phyloP scores from a whole-genome alignment of 1,140 invertebrate species.

The Trichonephila clavata region DNA sequence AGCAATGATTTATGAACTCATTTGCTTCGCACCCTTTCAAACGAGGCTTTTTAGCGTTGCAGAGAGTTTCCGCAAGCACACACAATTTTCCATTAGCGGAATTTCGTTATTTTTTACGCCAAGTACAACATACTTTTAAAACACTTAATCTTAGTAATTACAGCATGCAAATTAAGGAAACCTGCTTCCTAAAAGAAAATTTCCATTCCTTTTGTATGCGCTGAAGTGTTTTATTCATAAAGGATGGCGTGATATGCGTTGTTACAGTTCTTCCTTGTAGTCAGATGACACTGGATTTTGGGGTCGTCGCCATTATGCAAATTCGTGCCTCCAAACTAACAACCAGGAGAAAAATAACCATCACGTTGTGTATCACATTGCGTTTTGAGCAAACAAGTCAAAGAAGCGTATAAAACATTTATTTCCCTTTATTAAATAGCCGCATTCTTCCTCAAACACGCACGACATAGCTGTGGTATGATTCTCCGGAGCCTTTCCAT shows the following conservation, averaged over 20 bases:
- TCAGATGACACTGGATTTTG: background rate
- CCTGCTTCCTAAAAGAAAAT: background rate
- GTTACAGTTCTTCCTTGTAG: background rate
- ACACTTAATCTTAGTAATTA: constrained; percentile 32
- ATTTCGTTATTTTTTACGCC: background rate
- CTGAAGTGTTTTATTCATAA: constrained; percentile 34
- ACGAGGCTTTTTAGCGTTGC: background rate
- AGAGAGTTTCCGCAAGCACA: background rate
- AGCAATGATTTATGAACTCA: background rate
- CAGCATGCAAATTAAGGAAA: constrained; percentile 18
- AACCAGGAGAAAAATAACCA: constrained; percentile 29
- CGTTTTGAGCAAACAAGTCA: constrained; percentile 25
- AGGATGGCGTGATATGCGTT: constrained; percentile 21
- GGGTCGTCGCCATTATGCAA: constrained; percentile 11
- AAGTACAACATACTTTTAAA: background rate
- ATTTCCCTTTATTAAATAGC: constrained; percentile 37
- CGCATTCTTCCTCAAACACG: background rate
- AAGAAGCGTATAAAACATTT: constrained; percentile 10
- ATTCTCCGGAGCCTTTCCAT: background rate
- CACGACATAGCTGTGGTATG: background rate
- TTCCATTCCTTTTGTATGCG: background rate
- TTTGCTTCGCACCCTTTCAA: background rate
- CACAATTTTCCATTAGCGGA: background rate
- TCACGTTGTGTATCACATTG: background rate
- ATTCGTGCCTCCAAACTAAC: background rate